Conservation (phyloP, 2,113 vertebrate genomes). For the Eclectus roratus region DNA sequence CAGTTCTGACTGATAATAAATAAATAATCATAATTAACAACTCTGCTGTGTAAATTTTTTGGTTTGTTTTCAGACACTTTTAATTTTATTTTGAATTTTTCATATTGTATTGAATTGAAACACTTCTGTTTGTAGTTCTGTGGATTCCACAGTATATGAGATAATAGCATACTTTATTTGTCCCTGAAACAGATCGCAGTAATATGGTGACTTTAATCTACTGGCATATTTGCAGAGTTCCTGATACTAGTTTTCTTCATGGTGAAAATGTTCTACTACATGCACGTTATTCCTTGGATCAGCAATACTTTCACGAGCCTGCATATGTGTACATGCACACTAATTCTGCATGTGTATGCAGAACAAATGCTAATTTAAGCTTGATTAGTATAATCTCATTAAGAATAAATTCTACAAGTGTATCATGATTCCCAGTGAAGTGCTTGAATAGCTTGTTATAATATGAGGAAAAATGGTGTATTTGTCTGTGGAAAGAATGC, state of each 20-base stretch:
- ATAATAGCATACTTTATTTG: conserved; percentile 59
- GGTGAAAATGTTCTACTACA: neutral
- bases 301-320: neutral
- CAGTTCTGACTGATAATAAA: conserved; percentile 73
- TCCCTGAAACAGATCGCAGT: conserved; percentile 40
- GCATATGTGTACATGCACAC: neutral
- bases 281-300: neutral
- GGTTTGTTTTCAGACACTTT: conserved; percentile 77
- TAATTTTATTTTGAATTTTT: conserved; percentile 79
- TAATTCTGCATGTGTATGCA: neutral
- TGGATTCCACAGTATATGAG: conserved; percentile 49
- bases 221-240: conserved; percentile 5
- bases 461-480: neutral
- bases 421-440: conserved; percentile 10
- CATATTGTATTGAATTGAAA: conserved; percentile 75
- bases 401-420: conserved; percentile 29
- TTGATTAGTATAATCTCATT: conserved; percentile 25
- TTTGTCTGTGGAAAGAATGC: neutral
- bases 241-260: neutral
- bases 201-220: conserved; percentile 20
- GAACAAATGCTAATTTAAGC: conserved; percentile 25
- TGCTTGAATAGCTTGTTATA: neutral
- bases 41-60: conserved; percentile 73
- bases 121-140: conserved; percentile 74
- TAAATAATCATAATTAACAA: conserved; percentile 77